These are phyloP conservation scores for Cossypha heuglini DNA, from an alignment of 2,797 vertebrate genomes.

Conservation along the genomic window DNA sequence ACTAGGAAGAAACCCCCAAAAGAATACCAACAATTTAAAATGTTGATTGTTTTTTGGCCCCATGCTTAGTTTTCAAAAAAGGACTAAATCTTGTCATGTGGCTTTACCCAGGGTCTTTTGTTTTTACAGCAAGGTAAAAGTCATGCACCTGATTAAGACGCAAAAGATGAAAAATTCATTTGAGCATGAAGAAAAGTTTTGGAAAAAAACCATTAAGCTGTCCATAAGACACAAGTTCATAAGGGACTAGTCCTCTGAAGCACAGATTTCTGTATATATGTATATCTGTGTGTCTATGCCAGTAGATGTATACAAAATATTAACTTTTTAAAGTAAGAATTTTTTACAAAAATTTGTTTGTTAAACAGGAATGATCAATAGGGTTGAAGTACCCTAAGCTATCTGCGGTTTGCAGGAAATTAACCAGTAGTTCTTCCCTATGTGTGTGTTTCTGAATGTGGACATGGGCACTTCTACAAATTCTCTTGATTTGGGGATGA, in stretches of 20 bases:
- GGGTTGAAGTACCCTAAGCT: background rate
- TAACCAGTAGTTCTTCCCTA: rapidly evolving
- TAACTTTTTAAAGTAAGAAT: background rate
- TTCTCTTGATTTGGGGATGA: background rate
- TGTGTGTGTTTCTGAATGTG: background rate
- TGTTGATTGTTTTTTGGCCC: background rate
- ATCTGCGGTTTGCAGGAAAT: background rate
- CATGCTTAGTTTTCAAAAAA: background rate
- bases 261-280: rapidly evolving
- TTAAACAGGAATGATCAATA: background rate
- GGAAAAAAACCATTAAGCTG: background rate
- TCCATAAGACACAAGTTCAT: background rate
- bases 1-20: background rate
- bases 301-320: background rate
- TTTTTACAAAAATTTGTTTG: background rate
- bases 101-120: background rate
- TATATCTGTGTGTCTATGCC: background rate
- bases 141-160: conserved; percentile 1
- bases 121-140: background rate
- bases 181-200: background rate
- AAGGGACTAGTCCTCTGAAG: background rate
- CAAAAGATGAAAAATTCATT: background rate
- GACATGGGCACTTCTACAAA: background rate
- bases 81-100: background rate
- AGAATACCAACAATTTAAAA: background rate